These are phyloP conservation scores for Nanorana parkeri DNA, from an alignment of 2,113 vertebrate species.

Conservation along the genomic window DNA sequence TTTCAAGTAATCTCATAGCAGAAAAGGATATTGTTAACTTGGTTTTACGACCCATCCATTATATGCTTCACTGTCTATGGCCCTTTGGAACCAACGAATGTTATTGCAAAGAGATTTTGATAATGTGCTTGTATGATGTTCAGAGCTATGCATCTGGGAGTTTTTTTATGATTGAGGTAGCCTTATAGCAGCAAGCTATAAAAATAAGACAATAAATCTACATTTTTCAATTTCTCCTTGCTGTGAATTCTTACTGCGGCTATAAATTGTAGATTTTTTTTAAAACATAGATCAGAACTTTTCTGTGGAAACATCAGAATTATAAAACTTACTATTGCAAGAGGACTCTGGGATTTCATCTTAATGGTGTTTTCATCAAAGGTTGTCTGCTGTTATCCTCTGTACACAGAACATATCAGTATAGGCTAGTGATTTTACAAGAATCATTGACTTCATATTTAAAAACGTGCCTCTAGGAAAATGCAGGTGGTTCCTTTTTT, in stretches of 20 bases:
- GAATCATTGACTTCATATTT: slow-evolving; percentile 1
- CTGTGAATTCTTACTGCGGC: slow-evolving; percentile 56
- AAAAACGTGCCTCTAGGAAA: slow-evolving; percentile 13
- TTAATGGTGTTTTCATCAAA: slow-evolving; percentile 30
- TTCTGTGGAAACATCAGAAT: slow-evolving; percentile 37
- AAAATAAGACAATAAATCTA: slow-evolving; percentile 56
- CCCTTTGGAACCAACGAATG: slow-evolving; percentile 6
- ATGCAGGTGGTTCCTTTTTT: not conserved
- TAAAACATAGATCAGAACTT: slow-evolving; percentile 48
- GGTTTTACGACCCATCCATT: slow-evolving; percentile 57
- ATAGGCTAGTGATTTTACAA: not conserved
- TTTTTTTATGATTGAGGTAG: slow-evolving; percentile 57
- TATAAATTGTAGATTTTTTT: slow-evolving; percentile 53
- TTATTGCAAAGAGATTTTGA: slow-evolving; percentile 51
- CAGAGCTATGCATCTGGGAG: slow-evolving; percentile 55
- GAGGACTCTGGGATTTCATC: slow-evolving; percentile 47
- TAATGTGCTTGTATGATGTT: slow-evolving; percentile 57
- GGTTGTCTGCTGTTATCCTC: slow-evolving; percentile 12
- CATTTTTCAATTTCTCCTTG: slow-evolving; percentile 53
- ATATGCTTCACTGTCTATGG: slow-evolving; percentile 51
- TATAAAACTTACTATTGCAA: slow-evolving; percentile 46
- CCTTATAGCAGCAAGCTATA: slow-evolving; percentile 53
- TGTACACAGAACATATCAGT: slow-evolving; percentile 17
- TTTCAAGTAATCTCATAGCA: slow-evolving; percentile 51
- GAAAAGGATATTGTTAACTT: slow-evolving; percentile 51